Evolutionary conservation across 2,797 vertebrate genomes (phyloP).

Genomic region (Luscinia megarhynchos): DNA sequence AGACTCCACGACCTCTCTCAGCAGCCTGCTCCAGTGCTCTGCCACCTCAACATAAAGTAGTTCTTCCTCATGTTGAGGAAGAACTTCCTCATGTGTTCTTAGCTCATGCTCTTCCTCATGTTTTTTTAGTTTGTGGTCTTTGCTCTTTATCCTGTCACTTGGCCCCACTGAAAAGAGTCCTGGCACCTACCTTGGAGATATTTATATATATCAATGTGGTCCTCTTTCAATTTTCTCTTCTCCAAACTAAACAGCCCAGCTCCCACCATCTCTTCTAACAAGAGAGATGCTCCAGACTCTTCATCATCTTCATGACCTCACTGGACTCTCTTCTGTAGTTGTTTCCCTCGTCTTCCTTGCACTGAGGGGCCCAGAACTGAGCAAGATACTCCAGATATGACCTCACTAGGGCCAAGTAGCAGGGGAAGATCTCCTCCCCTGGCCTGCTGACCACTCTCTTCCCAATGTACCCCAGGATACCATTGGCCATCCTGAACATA

Average conservation of each 20-base stretch:
- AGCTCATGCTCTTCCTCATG: no score
- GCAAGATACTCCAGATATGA: no score
- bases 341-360: background rate
- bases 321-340: background rate
- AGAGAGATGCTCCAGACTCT: background rate
- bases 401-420: fast-evolving
- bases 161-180: background rate
- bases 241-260: background rate
- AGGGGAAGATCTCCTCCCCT: no score
- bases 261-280: background rate
- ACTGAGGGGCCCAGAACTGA: background rate
- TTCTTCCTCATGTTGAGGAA: background rate
- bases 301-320: background rate
- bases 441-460: background rate
- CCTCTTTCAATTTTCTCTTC: background rate
- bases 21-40: background rate
- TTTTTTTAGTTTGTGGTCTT: background rate
- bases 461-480: fast-evolving
- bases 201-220: background rate
- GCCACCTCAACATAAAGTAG: background rate
- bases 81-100: background rate
- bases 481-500: no score
- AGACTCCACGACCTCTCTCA: fast-evolving
- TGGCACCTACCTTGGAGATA: background rate
- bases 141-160: background rate